phyloP scores from a whole-genome alignment of 2,888 invertebrate species.

The Melanostoma scalare region DNA sequence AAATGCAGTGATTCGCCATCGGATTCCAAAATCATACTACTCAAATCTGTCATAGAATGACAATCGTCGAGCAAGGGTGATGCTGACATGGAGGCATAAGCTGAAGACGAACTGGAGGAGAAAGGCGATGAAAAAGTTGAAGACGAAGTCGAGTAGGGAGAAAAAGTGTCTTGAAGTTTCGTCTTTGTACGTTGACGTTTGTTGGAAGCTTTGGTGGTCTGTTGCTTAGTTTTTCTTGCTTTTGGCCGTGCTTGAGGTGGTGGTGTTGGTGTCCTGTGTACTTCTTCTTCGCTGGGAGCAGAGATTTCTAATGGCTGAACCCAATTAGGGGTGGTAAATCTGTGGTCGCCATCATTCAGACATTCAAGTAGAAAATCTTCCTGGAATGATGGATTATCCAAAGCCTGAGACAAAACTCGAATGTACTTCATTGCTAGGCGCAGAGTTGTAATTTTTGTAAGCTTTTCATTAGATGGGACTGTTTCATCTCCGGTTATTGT shows the following conservation, averaged over 20 bases:
- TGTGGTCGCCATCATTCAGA: slow-evolving; percentile 74
- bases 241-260: slow-evolving; percentile 59
- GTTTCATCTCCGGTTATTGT: slow-evolving; percentile 78
- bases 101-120: slow-evolving; percentile 73
- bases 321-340: slow-evolving; percentile 72
- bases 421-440: slow-evolving; percentile 95
- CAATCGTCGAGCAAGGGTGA: slow-evolving; percentile 65
- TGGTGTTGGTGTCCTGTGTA: slow-evolving; percentile 25
- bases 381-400: slow-evolving; percentile 82
- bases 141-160: slow-evolving; percentile 60
- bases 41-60: slow-evolving; percentile 77
- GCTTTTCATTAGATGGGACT: slow-evolving; percentile 87
- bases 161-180: slow-evolving; percentile 66
- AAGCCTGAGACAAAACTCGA: slow-evolving; percentile 87
- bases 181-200: slow-evolving; percentile 73
- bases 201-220: slow-evolving; percentile 51
- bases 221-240: slow-evolving; percentile 52
- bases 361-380: slow-evolving; percentile 78
- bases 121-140: slow-evolving; percentile 60
- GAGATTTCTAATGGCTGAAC: slow-evolving; percentile 38
- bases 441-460: slow-evolving; percentile 94
- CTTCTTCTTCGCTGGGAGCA: slow-evolving; percentile 54
- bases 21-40: slow-evolving; percentile 82
- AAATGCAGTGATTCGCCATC: slow-evolving; percentile 84
- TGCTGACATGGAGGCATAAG: slow-evolving; percentile 74